Percentiles rank a stretch among this genome's conserved stretches.
phyloP scores from a whole-genome alignment of 2,888 invertebrate genomes.

The Drosophila anomelani region DNA sequence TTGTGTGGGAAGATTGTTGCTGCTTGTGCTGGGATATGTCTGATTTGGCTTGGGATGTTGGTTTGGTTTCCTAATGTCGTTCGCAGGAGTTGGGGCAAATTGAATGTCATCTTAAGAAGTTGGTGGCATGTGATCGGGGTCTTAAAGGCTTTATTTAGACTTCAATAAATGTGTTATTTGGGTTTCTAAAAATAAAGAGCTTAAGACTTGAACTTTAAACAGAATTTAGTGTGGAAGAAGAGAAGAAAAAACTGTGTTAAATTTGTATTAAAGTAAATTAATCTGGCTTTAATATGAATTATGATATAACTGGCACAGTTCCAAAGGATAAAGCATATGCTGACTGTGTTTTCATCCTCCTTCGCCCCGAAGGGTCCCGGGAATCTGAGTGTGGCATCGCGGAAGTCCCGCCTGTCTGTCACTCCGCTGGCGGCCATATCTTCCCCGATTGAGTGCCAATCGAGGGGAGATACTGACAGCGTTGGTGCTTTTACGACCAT shows the following conservation, averaged over 20 bases:
- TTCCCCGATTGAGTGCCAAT: constrained; percentile 33
- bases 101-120: neutral
- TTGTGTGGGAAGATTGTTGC: constrained; percentile 47
- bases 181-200: neutral
- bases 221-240: neutral
- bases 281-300: too few species aligned
- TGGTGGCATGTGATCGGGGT: constrained; percentile 4
- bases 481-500: constrained; percentile 37
- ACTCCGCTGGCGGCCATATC: constrained; percentile 27
- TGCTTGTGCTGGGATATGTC: constrained; percentile 7
- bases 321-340: constrained; percentile 3
- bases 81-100: neutral
- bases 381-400: neutral
- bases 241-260: neutral
- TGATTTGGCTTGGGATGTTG: constrained; percentile 14
- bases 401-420: neutral
- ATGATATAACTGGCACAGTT: too few species aligned
- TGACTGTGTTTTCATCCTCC: neutral
- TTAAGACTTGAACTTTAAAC: neutral
- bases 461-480: constrained; percentile 30
- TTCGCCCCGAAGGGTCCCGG: neutral
- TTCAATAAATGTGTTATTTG: neutral
- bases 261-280: neutral
- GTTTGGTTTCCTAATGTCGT: neutral
- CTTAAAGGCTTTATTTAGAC: constrained; percentile 2